A percentile compares a stretch with the other conserved stretches of the same genome.
These are phyloP conservation scores for Corythornis leucogaster DNA, from an alignment of 2,797 vertebrate species.

Conservation along the genomic window DNA sequence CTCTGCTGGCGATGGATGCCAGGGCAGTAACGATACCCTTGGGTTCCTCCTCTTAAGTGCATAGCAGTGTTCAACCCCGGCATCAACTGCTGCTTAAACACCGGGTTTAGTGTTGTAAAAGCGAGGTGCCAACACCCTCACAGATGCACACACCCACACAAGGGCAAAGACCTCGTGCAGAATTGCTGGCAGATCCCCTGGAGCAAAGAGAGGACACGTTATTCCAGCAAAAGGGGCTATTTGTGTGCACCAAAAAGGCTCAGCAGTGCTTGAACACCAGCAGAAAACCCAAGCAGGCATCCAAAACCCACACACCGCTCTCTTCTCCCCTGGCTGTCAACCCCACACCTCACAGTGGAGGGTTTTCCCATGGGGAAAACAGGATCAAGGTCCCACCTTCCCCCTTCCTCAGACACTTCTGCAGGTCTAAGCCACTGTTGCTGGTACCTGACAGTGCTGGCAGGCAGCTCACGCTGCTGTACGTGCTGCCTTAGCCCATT, in stretches of 20 bases:
- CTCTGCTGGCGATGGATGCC: background rate
- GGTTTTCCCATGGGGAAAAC: background rate
- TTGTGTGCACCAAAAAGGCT: background rate
- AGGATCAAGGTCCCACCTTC: background rate
- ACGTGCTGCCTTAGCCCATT: fast-evolving
- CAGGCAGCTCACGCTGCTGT: fast-evolving
- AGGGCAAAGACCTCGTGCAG: background rate
- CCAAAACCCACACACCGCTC: background rate
- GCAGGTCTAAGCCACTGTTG: background rate
- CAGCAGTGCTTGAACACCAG: background rate
- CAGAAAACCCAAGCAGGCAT: background rate
- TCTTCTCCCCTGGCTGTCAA: fast-evolving
- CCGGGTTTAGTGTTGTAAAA: fast-evolving
- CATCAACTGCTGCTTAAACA: fast-evolving
- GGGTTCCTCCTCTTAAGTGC: background rate
- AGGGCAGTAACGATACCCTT: background rate
- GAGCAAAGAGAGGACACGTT: background rate
- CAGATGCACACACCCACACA: fast-evolving
- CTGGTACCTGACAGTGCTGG: background rate
- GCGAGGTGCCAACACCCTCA: background rate
- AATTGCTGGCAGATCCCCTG: background rate
- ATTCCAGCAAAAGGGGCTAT: background rate
- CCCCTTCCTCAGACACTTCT: background rate
- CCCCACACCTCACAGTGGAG: background rate
- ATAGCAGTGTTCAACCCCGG: fast-evolving